Evolutionary conservation across 2,888 invertebrate species (phyloP).

Genomic region (Aporophyla nigra): DNA sequence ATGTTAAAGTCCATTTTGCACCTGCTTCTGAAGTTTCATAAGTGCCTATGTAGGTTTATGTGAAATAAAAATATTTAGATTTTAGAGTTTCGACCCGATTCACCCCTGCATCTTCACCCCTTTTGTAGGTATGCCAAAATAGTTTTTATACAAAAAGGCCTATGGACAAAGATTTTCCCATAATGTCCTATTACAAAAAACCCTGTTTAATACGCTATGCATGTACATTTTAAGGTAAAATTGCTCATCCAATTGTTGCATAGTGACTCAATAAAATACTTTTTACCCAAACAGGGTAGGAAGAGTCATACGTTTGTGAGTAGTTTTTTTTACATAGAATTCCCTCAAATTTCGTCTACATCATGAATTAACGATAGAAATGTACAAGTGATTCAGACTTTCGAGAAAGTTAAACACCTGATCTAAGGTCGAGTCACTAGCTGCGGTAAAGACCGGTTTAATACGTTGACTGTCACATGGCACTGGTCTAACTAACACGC

Average conservation of each 20-base stretch:
- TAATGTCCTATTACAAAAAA: not conserved
- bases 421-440: not conserved
- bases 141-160: not conserved
- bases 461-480: not conserved
- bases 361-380: not conserved
- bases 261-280: conserved; percentile 25
- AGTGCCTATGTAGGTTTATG: no score
- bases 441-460: not conserved
- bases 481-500: no score
- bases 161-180: not conserved
- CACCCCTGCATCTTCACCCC: no score
- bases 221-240: not conserved
- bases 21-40: no score
- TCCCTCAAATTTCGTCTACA: not conserved
- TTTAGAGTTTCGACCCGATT: no score
- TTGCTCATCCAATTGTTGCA: conserved; percentile 19
- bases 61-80: no score
- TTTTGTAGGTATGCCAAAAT: not conserved
- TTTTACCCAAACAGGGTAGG: not conserved
- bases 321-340: conserved; percentile 18
- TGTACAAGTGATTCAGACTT: conserved; percentile 6
- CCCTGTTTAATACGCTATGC: not conserved
- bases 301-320: conserved; percentile 1
- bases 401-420: not conserved
- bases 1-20: no score